These are phyloP conservation scores for Eupeodes latifasciatus DNA, from an alignment of 2,888 invertebrate species.

Conservation along the genomic window DNA sequence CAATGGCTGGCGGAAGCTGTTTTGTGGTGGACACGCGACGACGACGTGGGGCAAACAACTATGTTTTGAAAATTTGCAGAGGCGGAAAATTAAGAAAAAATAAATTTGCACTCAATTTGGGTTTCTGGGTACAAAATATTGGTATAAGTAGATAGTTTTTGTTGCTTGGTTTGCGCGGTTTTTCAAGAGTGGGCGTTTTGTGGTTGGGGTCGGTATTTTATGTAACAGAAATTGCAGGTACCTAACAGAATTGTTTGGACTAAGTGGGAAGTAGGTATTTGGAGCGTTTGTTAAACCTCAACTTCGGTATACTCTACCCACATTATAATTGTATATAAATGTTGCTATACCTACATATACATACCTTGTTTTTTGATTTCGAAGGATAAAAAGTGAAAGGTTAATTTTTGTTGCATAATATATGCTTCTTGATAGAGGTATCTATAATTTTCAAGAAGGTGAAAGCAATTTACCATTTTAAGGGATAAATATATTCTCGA, in stretches of 20 bases:
- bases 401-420: background rate
- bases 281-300: background rate
- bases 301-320: background rate
- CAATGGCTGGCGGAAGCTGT: background rate
- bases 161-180: constrained; percentile 1
- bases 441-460: background rate
- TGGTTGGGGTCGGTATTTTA: background rate
- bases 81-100: constrained; percentile 28
- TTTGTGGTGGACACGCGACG: too few relatives aligned
- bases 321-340: background rate
- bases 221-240: background rate
- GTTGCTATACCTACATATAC: background rate
- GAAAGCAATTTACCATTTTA: background rate
- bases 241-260: constrained; percentile 13
- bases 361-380: background rate
- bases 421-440: background rate
- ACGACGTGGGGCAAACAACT: background rate
- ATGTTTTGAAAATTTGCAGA: constrained; percentile 1
- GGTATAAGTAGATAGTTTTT: background rate
- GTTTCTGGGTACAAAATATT: background rate
- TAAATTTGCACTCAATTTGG: constrained; percentile 60
- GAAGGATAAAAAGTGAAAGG: constrained; percentile 1
- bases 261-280: background rate
- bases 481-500: too few relatives aligned
- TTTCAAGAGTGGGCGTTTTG: background rate